A percentile compares a stretch with the other conserved stretches of the same genome.
Evolutionary conservation across 53 echinoderm and acorn worm species (phyloP).

Genomic region (Henricia sp.): DNA sequence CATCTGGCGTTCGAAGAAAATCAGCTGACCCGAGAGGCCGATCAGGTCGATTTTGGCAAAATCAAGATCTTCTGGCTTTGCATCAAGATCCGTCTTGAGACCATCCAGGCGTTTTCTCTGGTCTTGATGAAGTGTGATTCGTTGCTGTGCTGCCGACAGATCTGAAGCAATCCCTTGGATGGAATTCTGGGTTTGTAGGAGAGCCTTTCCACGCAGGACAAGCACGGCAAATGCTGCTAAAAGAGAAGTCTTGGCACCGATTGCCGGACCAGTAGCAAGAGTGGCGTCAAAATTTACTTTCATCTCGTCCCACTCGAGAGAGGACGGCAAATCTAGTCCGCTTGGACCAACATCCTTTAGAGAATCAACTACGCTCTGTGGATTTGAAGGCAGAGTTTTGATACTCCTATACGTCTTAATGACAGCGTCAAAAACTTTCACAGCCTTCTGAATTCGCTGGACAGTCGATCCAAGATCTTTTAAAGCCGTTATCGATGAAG

Average conservation of each 20-base stretch:
- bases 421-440: conserved; percentile 20
- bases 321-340: conserved; percentile 20
- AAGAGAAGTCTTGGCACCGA: background rate
- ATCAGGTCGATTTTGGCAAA: conserved; percentile 26
- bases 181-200: conserved; percentile 14
- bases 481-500: background rate
- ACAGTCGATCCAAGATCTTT: conserved; percentile 25
- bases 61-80: conserved; percentile 29
- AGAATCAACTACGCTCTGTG: conserved; percentile 31
- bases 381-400: conserved; percentile 6
- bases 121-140: background rate
- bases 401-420: conserved; percentile 11
- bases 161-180: conserved; percentile 18
- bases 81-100: background rate
- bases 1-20: conserved; percentile 54
- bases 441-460: conserved; percentile 42
- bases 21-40: conserved; percentile 42
- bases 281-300: conserved; percentile 25
- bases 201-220: conserved; percentile 40
- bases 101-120: conserved; percentile 15
- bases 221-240: conserved; percentile 27
- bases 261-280: conserved; percentile 21
- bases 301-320: conserved; percentile 55
- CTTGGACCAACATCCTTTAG: background rate
- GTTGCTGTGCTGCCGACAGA: conserved; percentile 31